Base-by-base conservation (phyloP, 2,888 invertebrate genomes). In the Perithous albicinctus region DNA sequence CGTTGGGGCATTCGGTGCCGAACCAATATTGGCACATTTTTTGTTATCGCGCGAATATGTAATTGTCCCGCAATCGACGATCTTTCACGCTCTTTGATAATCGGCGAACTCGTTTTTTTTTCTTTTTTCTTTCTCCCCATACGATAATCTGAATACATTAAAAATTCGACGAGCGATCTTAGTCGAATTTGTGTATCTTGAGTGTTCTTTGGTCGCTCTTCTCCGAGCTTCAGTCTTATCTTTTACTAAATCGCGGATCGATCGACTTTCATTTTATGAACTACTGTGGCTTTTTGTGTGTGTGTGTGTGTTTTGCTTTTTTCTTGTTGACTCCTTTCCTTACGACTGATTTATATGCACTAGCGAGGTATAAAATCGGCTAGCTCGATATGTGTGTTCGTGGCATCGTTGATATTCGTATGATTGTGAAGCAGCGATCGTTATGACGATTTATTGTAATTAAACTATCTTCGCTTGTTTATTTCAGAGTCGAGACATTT, bases 161-260 rank as follows among this genome's bases (percentile, higher is more conserved):
- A 66, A 43, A 70, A 35, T 67, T 73, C 41, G 54, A 66, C 54
- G n/a, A 56, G 26, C 12, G 56, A 15, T 20, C 23, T 54, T 32
- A 54, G 43, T 78, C 20, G 64, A 43, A 73, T 74, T n/a, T n/a
- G n/a, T 69, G 56, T 63, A 35, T 73, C 46, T 77, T 73, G 72
- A 75, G 77, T 63, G 29, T 46, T 77, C 63, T 73, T 83, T 56
- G 77, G 80, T 83, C 64, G 70, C 70, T 78, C 73, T 41, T 73
- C 75, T 79, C 75, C 77, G 80, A 78, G 75, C 84, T 78, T 89
- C 89, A 89, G 88, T 89, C 89, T 89, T 88, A 83, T 87, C 82
- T 87, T 86, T 85, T 88, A 85, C 84, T 88, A 85, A 63, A 48
- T 82, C 23, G 69, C 75, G 61, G 48, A 70, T 70, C 78, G 70